Percentiles rank a stretch among this genome's conserved stretches.
These are phyloP conservation scores for Parambassis ranga DNA, from an alignment of 2,797 vertebrate genomes.

Conservation along the genomic window DNA sequence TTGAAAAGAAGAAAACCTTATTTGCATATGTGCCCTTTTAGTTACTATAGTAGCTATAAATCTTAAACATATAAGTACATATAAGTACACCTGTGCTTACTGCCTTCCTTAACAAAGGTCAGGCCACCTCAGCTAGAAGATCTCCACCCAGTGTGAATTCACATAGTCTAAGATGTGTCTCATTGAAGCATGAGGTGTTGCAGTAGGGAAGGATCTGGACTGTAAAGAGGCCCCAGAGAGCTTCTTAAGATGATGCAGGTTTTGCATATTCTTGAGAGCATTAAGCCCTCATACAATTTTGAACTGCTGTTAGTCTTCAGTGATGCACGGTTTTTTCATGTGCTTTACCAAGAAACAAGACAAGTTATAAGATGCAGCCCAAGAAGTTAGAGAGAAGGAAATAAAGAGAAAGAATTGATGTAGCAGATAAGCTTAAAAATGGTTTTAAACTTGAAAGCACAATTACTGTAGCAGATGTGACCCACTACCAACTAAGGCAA, in stretches of 20 bases:
- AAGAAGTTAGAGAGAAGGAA: background rate
- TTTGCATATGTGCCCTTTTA: no score
- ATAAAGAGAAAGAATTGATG: background rate
- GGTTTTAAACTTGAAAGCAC: constrained; percentile 25
- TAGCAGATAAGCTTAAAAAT: constrained; percentile 5
- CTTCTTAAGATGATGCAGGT: constrained; percentile 29
- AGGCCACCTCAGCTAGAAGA: background rate
- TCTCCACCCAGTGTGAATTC: background rate
- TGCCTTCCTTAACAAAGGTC: constrained; percentile 30
- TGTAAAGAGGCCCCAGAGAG: constrained; percentile 26
- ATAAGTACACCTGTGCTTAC: background rate
- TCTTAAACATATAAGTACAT: no score
- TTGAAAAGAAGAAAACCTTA: no score
- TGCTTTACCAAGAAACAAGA: constrained; percentile 8
- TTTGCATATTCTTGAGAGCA: constrained; percentile 22
- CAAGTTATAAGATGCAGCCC: background rate
- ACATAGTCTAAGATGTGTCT: constrained; percentile 21
- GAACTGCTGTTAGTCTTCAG: background rate
- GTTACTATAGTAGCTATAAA: no score
- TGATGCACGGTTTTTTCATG: background rate
- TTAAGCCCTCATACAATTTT: constrained; percentile 16
- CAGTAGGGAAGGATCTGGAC: constrained; percentile 22
- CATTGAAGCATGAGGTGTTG: constrained; percentile 2
- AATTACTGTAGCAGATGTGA: constrained; percentile 47
- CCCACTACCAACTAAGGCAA: constrained; percentile 35